These are phyloP conservation scores for Pomacea maculata DNA, from an alignment of 1,140 invertebrate species.

Conservation along the genomic window DNA sequence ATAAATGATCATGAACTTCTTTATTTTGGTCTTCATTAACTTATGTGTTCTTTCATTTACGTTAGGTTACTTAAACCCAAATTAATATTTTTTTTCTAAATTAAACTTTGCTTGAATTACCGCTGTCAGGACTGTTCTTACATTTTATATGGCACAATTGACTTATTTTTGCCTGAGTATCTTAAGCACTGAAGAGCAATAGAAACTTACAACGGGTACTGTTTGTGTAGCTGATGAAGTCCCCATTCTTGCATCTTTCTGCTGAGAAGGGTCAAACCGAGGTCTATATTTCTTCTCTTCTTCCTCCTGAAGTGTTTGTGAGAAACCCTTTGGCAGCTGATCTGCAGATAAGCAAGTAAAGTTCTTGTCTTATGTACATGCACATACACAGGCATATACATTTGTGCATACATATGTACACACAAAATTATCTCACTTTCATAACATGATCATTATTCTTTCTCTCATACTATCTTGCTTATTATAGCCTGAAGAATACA, in stretches of 20 bases:
- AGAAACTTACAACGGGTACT: slow-evolving; percentile 12
- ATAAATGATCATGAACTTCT: too few species aligned
- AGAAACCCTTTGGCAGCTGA: slow-evolving; percentile 57
- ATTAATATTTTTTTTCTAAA: too few species aligned
- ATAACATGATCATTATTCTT: too few species aligned
- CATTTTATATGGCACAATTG: too few species aligned
- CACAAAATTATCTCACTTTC: not conserved
- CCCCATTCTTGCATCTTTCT: slow-evolving; percentile 18
- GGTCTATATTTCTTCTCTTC: slow-evolving; percentile 45
- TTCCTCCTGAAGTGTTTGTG: slow-evolving; percentile 50
- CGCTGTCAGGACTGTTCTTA: too few species aligned
- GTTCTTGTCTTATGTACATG: not conserved
- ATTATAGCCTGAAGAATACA: too few species aligned
- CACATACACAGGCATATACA: not conserved
- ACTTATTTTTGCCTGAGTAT: too few species aligned
- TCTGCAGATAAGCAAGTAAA: slow-evolving; percentile 34
- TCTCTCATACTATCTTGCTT: too few species aligned
- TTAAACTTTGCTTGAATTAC: too few species aligned
- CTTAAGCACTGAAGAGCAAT: not conserved
- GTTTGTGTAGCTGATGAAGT: slow-evolving; percentile 2
- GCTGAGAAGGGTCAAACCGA: slow-evolving; percentile 45
- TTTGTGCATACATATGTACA: not conserved
- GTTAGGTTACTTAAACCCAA: too few species aligned
- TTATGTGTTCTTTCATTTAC: too few species aligned
- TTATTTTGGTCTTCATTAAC: too few species aligned